Base-by-base conservation (phyloP, 2,888 invertebrate genomes). In the Lasioglossum morio region DNA sequence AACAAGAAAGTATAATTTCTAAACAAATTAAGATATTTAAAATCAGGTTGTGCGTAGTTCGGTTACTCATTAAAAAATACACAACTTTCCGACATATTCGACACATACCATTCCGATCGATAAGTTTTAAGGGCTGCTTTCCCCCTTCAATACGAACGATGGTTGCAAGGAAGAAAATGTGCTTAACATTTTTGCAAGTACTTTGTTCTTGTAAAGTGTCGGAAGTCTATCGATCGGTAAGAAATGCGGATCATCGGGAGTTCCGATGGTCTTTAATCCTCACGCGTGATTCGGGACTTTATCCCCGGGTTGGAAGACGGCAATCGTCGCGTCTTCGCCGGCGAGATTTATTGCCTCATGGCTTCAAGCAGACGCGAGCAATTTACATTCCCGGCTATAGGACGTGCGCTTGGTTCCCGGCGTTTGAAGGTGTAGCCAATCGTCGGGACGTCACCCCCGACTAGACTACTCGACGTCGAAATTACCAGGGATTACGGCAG, bases 361-460 rank as follows among this genome's bases (percentile, higher is more conserved):
- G 92, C 92, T 92, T 92, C 91, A 91, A 92, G 89, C 91, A 92
- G 92, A 92, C 90, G 88, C 91, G 90, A 91, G 93, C 92, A 94
- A 94, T 94, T 94, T 94, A 93, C 94, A 94, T 93, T 92, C 92
- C 92, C 88, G 87, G 85, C 91, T 91, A 87, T 91, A 89, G 90
- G 90, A 63, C 74, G 82, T 66, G 46, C 86, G 79, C 87, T 87
- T 85, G 80, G 81, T 86, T 86, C 87, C 85, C 85, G 78, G 84
- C 87, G 88, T 90, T 91, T 86, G 86, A 87, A 72, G 87, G 82
- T 88, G 86, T 86, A 87, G 85, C 85, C 91, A 90, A 88, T 88
- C 90, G 84, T 89, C 88, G 87, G 79, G 89, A 90, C 88, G 88
- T 90, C 88, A 63, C 66, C 46, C 86, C 74, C 72, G 72, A 80